Percentiles rank a stretch among this genome's conserved stretches.
phyloP scores from a whole-genome alignment of 2,888 invertebrate genomes.

The Deladenus siricidicola region DNA sequence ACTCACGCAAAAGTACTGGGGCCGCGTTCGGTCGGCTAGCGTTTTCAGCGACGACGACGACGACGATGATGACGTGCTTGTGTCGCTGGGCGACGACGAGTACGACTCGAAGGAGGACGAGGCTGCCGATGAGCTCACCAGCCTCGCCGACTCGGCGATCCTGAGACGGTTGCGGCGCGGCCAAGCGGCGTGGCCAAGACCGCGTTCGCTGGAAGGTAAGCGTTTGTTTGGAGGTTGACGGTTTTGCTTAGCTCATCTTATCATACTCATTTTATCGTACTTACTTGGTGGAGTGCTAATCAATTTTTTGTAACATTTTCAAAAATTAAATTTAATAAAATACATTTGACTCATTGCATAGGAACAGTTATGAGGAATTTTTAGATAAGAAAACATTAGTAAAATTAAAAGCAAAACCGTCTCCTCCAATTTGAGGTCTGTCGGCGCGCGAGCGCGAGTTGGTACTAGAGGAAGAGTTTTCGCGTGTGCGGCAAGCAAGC shows the following conservation, averaged over 20 bases:
- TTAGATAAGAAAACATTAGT: too few relatives aligned
- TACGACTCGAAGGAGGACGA: not conserved
- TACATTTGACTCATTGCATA: too few relatives aligned
- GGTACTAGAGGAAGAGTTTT: not conserved
- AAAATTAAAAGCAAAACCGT: too few relatives aligned
- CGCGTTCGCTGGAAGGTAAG: not conserved
- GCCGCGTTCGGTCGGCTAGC: constrained; percentile 28
- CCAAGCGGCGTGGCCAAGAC: too few relatives aligned
- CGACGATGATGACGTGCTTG: not conserved
- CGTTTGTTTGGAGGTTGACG: too few relatives aligned
- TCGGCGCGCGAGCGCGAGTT: not conserved
- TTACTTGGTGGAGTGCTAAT: too few relatives aligned
- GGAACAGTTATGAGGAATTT: too few relatives aligned
- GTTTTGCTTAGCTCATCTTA: too few relatives aligned
- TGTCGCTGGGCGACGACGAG: constrained; percentile 2
- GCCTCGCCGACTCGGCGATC: not conserved
- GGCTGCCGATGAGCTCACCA: not conserved
- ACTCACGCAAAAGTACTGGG: constrained; percentile 48
- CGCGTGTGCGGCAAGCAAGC: not conserved
- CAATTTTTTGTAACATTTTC: too few relatives aligned
- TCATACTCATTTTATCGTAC: too few relatives aligned
- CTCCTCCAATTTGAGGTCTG: too few relatives aligned
- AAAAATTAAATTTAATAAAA: too few relatives aligned
- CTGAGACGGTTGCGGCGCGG: not conserved
- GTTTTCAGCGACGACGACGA: constrained; percentile 4